phyloP scores from a whole-genome alignment of 2,797 vertebrate genomes.

The Novumbra hubbsi region DNA sequence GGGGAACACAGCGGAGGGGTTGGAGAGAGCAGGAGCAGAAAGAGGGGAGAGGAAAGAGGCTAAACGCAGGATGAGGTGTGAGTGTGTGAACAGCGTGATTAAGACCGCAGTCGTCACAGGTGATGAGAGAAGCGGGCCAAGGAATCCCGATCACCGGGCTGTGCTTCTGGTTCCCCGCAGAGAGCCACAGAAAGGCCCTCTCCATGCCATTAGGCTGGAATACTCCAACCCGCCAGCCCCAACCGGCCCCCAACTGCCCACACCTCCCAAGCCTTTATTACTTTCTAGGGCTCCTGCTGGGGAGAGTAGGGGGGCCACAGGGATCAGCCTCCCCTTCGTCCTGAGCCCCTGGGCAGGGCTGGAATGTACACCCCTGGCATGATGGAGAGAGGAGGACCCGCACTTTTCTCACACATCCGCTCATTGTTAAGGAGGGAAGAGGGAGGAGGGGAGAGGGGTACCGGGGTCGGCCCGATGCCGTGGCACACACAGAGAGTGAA shows the following conservation, averaged over 20 bases:
- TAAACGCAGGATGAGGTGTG: background rate
- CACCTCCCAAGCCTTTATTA: slow-evolving; percentile 89
- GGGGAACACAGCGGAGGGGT: background rate
- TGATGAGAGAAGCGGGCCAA: slow-evolving; percentile 85
- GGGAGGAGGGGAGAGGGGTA: slow-evolving; percentile 34
- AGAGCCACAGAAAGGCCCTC: slow-evolving; percentile 77
- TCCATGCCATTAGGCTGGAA: slow-evolving; percentile 76
- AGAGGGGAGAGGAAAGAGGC: background rate
- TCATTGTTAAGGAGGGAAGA: slow-evolving; percentile 57
- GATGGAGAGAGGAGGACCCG: slow-evolving; percentile 83
- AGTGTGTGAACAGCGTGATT: slow-evolving; percentile 30
- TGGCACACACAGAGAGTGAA: slow-evolving; percentile 58
- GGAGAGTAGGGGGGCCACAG: slow-evolving; percentile 54
- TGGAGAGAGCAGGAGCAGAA: background rate
- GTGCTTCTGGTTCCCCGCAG: slow-evolving; percentile 70
- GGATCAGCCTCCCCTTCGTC: slow-evolving; percentile 57
- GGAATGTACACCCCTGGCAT: slow-evolving; percentile 88
- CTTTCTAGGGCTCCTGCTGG: slow-evolving; percentile 86
- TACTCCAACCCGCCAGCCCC: slow-evolving; percentile 51
- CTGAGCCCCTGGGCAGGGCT: slow-evolving; percentile 77
- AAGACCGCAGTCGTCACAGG: slow-evolving; percentile 86
- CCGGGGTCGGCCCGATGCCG: slow-evolving; percentile 54
- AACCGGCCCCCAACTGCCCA: slow-evolving; percentile 54
- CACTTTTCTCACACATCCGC: slow-evolving; percentile 59
- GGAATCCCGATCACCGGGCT: slow-evolving; percentile 83